Base-by-base conservation (phyloP, 2,797 vertebrate species). In the Cuculus canorus region DNA sequence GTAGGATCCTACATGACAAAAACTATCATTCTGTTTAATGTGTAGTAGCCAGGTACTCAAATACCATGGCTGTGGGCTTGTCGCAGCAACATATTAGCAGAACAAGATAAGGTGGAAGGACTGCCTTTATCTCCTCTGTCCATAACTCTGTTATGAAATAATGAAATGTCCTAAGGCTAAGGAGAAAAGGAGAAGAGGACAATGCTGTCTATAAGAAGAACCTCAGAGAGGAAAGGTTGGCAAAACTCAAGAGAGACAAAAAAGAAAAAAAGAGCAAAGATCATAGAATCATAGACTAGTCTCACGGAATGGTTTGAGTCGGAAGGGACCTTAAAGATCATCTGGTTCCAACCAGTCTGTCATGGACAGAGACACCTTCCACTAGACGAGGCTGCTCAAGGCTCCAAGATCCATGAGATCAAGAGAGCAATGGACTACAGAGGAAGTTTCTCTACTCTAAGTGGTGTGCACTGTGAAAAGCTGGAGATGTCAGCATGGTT, bases 1-100 rank as follows among this genome's bases (percentile, higher is more conserved):
- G 39, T 86, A 91, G 37, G 50, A 63, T 83, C 10, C 50, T 65
- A 59, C 57, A 63, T 69, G 65, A 83, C 76, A 96, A 95, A 91
- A 43, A 24, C 22, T 72, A 61, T 54, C 0, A 1, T 54, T 89
- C 72, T 27, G 32, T 68, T 83, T 83, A 75, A 86, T 8, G 13
- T 3, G 7, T n/a, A 11, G 52, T 24, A 82, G 72, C 41, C 47
- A 92, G 69, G 56, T 73, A 93, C 37, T 79, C 56, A 66, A 82
- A 79, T 37, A 53, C 54, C n/a, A 43, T 0, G 1, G 73, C 77
- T 79, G 9, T 68, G 83, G 52, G 22, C 52, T 88, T 77, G 70
- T 48, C 63, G 79, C 39, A 79, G 50, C 47, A 88, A 84, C 32
- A 8, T 18, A 60, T 77, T 50, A 86, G 63, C 45, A 66, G 41